Evolutionary conservation across 1,140 invertebrate genomes (phyloP), one percentile per base, ranked within the genome.

Genomic region (Orchestia grillus): DNA sequence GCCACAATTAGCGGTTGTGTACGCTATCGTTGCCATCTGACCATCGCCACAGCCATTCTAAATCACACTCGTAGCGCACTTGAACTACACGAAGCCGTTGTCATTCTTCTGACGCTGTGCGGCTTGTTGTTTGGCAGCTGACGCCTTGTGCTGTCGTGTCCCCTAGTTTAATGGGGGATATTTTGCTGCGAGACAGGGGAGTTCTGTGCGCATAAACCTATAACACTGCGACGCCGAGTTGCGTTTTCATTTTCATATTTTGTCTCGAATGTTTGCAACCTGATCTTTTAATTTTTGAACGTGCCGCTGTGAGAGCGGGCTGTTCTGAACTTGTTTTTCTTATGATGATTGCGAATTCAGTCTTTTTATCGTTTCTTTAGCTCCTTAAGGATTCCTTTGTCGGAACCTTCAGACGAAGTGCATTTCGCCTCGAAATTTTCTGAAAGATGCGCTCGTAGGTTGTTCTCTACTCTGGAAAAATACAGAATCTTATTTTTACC

Each of bases 1-100:
- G 41, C 28, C 92, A 45, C 92, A 94, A 94, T 94, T 94, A 94
- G 92, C 92, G 44, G 92, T 40, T 94, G 92, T 47, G 92, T 44
- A 19, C 92, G 92, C 44, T 94, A 94, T 94, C 92, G 41, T 44
- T 94, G 92, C 43, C 92, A 94, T 94, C 92, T 44, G 6, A 15
- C 92, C 44, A 47, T 94, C 44, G 44, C 19, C 36, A 47, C 43
- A 40, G 92, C 92, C 92, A n/a, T 94, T 44, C 43, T 94, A 94
- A 94, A 45, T 94, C 92, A 94, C 19, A 94, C 92, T 90, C n/a
- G 3, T 19, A 90, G 41, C 88, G 88, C 41, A 90, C 6, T 90
- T 41, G 41, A 90, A 41, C 43, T 44, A 90, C 88, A 41, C 88
- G 41, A 11, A 15, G 41, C 42, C 15, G 36, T 90, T 90, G 88